Percentiles rank a stretch among this genome's conserved stretches.
These are phyloP conservation scores for Cetonia aurata DNA, from an alignment of 2,888 invertebrate genomes.

Conservation along the genomic window DNA sequence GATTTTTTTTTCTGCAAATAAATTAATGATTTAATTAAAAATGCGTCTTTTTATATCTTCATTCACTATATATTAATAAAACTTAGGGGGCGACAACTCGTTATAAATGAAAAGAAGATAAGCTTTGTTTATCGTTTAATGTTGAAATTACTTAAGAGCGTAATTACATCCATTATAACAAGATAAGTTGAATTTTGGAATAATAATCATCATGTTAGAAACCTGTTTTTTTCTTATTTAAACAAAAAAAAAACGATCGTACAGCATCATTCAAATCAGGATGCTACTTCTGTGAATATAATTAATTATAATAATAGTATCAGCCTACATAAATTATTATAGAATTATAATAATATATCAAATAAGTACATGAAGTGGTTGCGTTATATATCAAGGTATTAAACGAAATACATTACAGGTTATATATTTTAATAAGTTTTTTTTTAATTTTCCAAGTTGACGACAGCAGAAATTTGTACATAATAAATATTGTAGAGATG, in stretches of 20 bases:
- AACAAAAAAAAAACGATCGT: constrained; percentile 11
- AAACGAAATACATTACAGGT: constrained; percentile 29
- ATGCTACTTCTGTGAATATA: constrained; percentile 22
- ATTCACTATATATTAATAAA: too few relatives aligned
- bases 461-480: constrained; percentile 14
- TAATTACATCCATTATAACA: too few relatives aligned
- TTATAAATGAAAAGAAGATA: constrained; percentile 4
- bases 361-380: constrained; percentile 33
- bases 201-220: constrained; percentile 8
- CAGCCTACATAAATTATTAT: constrained; percentile 28
- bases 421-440: constrained; percentile 1
- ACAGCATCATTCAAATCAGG: constrained; percentile 4
- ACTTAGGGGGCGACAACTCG: neutral
- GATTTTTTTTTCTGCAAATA: neutral
- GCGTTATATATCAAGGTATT: constrained; percentile 15
- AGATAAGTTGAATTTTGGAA: too few relatives aligned
- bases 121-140: too few relatives aligned
- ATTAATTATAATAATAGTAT: constrained; percentile 20
- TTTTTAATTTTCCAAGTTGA: neutral
- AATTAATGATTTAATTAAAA: neutral
- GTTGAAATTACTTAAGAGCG: too few relatives aligned
- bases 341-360: constrained; percentile 16
- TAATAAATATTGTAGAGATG: constrained; percentile 6
- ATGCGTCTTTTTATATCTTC: too few relatives aligned
- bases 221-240: constrained; percentile 31